Conservation (phyloP, 2,113 vertebrate species). For the Meleagris gallopavo region DNA sequence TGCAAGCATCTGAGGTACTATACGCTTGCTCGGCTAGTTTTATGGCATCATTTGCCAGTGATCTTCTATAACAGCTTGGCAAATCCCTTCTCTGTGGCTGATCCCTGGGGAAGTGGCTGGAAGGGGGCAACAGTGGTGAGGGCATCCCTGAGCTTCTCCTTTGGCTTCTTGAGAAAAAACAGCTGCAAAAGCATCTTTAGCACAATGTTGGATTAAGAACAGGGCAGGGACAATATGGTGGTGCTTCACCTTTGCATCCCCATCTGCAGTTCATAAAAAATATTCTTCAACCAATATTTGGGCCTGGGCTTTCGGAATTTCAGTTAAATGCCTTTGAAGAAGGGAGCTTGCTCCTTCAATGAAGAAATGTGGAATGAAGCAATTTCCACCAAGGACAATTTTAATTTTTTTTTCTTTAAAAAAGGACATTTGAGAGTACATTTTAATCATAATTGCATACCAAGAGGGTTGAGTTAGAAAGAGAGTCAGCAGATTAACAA, state of each 20-base stretch:
- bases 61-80: accelerated
- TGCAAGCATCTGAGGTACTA: neutral
- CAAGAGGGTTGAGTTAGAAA: neutral
- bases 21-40: neutral
- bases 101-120: neutral
- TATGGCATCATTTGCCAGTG: neutral
- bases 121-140: neutral
- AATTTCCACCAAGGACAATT: neutral
- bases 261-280: neutral
- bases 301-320: neutral
- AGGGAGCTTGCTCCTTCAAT: neutral
- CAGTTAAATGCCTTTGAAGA: neutral
- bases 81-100: neutral
- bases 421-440: neutral
- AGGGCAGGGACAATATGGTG: neutral
- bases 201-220: neutral
- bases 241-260: neutral
- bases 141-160: neutral
- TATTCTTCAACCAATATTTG: neutral
- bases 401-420: neutral
- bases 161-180: neutral
- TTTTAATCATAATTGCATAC: neutral
- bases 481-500: neutral
- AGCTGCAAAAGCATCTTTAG: neutral
- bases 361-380: neutral